These are phyloP conservation scores for Drosophila picticornis DNA, from an alignment of 2,888 invertebrate genomes.

Conservation along the genomic window DNA sequence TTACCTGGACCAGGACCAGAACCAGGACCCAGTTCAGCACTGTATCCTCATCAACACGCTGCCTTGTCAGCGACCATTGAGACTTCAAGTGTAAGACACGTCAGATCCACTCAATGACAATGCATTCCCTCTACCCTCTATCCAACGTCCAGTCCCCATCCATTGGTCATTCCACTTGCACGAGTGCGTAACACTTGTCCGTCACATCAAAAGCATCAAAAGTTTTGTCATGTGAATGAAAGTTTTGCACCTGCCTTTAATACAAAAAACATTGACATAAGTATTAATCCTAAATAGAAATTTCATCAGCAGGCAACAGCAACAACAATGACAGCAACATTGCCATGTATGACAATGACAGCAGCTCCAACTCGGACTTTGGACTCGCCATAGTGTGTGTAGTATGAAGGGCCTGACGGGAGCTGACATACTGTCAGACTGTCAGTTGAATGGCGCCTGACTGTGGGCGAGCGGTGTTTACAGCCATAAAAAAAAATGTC, in stretches of 20 bases:
- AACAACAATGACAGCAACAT: slow-evolving; percentile 46
- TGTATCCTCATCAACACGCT: slow-evolving; percentile 62
- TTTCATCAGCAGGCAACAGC: slow-evolving; percentile 65
- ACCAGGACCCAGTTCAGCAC: slow-evolving; percentile 11
- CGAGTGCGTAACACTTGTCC: slow-evolving; percentile 68
- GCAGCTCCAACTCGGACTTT: slow-evolving; percentile 21
- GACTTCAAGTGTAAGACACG: slow-evolving; percentile 76
- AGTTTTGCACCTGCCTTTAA: slow-evolving; percentile 74
- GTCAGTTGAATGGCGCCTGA: slow-evolving; percentile 1
- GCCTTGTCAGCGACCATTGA: slow-evolving; percentile 67
- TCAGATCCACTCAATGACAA: slow-evolving; percentile 67
- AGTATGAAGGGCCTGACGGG: slow-evolving; percentile 12
- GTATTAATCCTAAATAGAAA: slow-evolving; percentile 79
- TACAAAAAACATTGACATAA: slow-evolving; percentile 69
- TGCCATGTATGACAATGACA: slow-evolving; percentile 34
- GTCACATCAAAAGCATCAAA: slow-evolving; percentile 80
- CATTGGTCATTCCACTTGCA: slow-evolving; percentile 47
- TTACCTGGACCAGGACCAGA: neutral
- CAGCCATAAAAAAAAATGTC: slow-evolving; percentile 1
- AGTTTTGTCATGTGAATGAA: slow-evolving; percentile 75
- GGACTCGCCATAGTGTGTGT: neutral
- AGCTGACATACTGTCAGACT: slow-evolving; percentile 36
- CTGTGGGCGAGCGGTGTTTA: slow-evolving; percentile 7
- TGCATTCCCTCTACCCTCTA: slow-evolving; percentile 1
- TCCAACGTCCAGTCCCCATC: neutral